Evolutionary conservation across 2,888 invertebrate species (phyloP).

Genomic region (Peribatodes rhomboidaria): DNA sequence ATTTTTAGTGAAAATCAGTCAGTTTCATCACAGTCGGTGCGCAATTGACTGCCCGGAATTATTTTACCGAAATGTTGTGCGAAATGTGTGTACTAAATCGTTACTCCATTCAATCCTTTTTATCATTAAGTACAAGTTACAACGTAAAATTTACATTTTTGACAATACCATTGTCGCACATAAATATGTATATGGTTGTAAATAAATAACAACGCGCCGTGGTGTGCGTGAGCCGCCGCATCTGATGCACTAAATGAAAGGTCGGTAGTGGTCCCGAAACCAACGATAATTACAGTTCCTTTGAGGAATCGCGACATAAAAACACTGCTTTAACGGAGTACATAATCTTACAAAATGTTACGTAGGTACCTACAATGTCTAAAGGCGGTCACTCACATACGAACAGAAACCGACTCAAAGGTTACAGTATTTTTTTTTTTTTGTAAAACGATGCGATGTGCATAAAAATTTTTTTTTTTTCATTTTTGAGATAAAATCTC

Average conservation of each 20-base stretch:
- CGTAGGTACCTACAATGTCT: constrained; percentile 16
- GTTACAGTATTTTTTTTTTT: too few species aligned
- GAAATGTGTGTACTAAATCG: constrained; percentile 23
- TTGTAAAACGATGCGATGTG: too few species aligned
- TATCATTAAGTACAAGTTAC: constrained; percentile 65
- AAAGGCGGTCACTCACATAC: constrained; percentile 6
- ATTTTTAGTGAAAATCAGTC: constrained; percentile 44
- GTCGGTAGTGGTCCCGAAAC: constrained; percentile 40
- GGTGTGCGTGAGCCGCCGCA: constrained; percentile 47
- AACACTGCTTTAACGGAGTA: constrained; percentile 10
- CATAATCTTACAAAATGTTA: constrained; percentile 21
- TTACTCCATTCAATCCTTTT: constrained; percentile 16
- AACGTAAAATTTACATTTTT: constrained; percentile 59
- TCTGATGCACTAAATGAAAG: constrained; percentile 44
- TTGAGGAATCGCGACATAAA: constrained; percentile 16
- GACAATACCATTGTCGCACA: constrained; percentile 53
- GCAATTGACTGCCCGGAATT: constrained; percentile 34
- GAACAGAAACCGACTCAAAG: not conserved
- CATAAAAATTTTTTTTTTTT: too few species aligned
- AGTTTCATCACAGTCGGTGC: constrained; percentile 42
- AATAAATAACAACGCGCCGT: constrained; percentile 42
- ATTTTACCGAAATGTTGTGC: constrained; percentile 29
- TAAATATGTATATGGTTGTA: constrained; percentile 29
- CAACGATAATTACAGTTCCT: constrained; percentile 15
- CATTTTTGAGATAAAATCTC: not conserved